These are phyloP conservation scores for Pandemis corylana DNA, from an alignment of 2,888 invertebrate genomes.

Conservation along the genomic window DNA sequence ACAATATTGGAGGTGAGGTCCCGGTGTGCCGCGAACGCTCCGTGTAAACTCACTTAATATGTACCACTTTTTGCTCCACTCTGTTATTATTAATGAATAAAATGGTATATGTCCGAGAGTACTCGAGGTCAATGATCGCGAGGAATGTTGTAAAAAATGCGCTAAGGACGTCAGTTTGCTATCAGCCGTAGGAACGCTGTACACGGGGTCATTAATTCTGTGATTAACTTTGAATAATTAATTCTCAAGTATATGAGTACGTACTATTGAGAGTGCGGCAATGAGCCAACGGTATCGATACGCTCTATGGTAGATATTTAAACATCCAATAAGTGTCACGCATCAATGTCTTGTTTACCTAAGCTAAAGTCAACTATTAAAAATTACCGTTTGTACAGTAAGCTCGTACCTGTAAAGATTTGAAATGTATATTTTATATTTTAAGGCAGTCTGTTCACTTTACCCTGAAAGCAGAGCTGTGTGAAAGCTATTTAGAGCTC, in stretches of 20 bases:
- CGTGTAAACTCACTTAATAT: conserved; percentile 72
- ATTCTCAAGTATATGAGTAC: conserved; percentile 22
- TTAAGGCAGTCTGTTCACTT: background rate
- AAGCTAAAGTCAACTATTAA: conserved; percentile 19
- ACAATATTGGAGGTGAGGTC: conserved; percentile 55
- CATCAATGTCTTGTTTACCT: conserved; percentile 22
- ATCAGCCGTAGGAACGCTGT: conserved; percentile 64
- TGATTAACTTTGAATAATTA: conserved; percentile 58
- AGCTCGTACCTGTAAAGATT: background rate
- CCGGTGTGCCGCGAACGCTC: conserved; percentile 33
- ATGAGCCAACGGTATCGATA: conserved; percentile 5
- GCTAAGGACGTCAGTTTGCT: conserved; percentile 75
- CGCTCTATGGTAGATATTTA: conserved; percentile 12
- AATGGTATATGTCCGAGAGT: conserved; percentile 74
- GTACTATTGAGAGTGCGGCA: conserved; percentile 12
- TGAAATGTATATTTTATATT: background rate
- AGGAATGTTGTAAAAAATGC: conserved; percentile 80
- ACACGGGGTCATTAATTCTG: conserved; percentile 65
- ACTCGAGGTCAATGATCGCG: conserved; percentile 76
- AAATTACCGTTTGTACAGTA: conserved; percentile 17
- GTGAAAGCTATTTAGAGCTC: background rate
- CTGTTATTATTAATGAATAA: conserved; percentile 78
- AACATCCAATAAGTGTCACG: conserved; percentile 17
- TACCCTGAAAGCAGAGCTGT: background rate
- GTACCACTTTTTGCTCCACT: conserved; percentile 74